These are phyloP conservation scores for Falco naumanni DNA, from an alignment of 2,797 vertebrate species.

Conservation along the genomic window DNA sequence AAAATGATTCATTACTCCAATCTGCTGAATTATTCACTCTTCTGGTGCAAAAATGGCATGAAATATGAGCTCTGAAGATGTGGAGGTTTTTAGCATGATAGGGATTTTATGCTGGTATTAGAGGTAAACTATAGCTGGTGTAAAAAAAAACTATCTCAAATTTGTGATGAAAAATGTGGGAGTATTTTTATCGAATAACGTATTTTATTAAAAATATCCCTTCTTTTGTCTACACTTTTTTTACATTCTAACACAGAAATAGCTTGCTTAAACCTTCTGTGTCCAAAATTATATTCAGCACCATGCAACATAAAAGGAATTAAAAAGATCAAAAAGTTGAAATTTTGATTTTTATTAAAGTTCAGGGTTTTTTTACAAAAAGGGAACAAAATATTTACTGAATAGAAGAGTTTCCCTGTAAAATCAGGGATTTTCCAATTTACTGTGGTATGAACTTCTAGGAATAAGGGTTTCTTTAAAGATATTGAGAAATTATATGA, in stretches of 20 bases:
- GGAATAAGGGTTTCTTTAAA: background rate
- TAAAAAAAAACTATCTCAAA: background rate
- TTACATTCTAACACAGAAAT: background rate
- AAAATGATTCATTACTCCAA: conserved; percentile 73
- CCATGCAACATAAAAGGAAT: background rate
- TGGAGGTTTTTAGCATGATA: conserved; percentile 41
- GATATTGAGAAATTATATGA: background rate
- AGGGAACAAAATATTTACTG: background rate
- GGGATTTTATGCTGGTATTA: conserved; percentile 14
- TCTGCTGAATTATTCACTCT: conserved; percentile 73
- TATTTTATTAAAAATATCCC: conserved; percentile 1
- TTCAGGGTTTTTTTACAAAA: background rate
- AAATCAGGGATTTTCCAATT: background rate
- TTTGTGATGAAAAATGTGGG: conserved; percentile 12
- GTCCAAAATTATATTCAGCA: background rate
- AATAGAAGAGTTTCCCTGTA: background rate
- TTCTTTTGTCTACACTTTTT: background rate
- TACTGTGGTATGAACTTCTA: background rate
- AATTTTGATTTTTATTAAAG: background rate
- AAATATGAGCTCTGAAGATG: conserved; percentile 59
- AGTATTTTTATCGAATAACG: background rate
- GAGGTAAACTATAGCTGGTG: background rate
- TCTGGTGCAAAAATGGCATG: conserved; percentile 70
- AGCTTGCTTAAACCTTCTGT: background rate
- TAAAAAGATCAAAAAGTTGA: background rate